Conservation (phyloP, 2,797 vertebrate species). For the Falco naumanni region DNA sequence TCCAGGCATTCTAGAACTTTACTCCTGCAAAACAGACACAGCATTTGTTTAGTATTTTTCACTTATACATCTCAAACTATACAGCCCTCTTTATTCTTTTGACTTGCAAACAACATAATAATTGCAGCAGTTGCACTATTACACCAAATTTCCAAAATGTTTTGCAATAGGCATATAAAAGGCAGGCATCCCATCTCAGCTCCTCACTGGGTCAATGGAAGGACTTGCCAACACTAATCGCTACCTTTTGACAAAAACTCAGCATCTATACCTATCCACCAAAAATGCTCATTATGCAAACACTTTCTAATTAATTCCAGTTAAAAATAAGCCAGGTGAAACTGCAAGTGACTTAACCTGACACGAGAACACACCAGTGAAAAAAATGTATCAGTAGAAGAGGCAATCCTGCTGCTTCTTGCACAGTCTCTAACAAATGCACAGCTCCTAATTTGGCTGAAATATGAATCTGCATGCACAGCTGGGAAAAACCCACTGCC, state of each 20-base stretch:
- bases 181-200: background rate
- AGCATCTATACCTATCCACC: background rate
- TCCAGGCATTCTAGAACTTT: background rate
- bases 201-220: background rate
- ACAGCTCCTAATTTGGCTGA: background rate
- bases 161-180: background rate
- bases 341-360: background rate
- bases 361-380: background rate
- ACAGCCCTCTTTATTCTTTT: background rate
- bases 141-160: background rate
- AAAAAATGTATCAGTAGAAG: background rate
- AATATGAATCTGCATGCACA: fast-evolving
- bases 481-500: no score
- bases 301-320: background rate
- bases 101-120: background rate
- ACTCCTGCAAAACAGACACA: background rate
- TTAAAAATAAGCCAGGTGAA: background rate
- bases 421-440: fast-evolving
- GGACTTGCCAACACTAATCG: background rate
- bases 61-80: background rate
- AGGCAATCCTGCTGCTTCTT: background rate
- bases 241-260: background rate
- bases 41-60: background rate
- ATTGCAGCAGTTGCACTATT: background rate
- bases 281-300: background rate